Conservation (phyloP, 2,888 invertebrate genomes). For the Drosophila limbata region DNA sequence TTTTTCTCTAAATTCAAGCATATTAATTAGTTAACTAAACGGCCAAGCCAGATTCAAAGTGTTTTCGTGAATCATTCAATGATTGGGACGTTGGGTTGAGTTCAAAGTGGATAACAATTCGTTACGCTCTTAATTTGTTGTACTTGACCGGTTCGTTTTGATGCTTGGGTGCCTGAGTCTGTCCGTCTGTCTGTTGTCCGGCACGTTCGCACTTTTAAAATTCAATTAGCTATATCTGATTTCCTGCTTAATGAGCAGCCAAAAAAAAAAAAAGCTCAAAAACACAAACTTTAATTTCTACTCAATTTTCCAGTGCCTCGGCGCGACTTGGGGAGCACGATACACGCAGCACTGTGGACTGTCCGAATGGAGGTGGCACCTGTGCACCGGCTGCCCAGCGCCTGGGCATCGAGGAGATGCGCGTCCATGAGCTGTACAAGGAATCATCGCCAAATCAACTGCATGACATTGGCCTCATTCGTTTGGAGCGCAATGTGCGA, state of each 20-base stretch:
- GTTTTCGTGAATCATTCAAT: constrained; percentile 58
- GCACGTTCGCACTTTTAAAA: constrained; percentile 57
- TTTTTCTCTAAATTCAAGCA: constrained; percentile 37
- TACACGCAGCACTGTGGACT: constrained; percentile 72
- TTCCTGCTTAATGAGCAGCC: constrained; percentile 48
- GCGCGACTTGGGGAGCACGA: constrained; percentile 84
- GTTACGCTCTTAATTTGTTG: constrained; percentile 51
- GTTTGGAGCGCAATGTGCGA: constrained; percentile 87
- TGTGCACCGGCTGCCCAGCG: constrained; percentile 87
- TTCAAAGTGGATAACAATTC: constrained; percentile 60
- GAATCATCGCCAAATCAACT: constrained; percentile 87
- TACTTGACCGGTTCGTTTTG: constrained; percentile 30
- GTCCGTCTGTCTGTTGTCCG: constrained; percentile 3
- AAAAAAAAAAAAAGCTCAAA: constrained; percentile 3
- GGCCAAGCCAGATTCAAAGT: constrained; percentile 60
- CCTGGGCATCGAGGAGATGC: constrained; percentile 88
- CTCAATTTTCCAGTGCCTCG: constrained; percentile 64
- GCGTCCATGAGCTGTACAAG: constrained; percentile 89
- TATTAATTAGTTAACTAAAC: constrained; percentile 64
- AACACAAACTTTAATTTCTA: constrained; percentile 8
- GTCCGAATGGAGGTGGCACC: constrained; percentile 81
- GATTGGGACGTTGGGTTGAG: constrained; percentile 2
- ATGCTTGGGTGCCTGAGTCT: constrained; percentile 18
- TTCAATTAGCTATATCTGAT: constrained; percentile 64
- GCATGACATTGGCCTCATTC: constrained; percentile 90